Conservation (phyloP, 1,140 invertebrate species). For the Anagrus nilaparvatae region DNA sequence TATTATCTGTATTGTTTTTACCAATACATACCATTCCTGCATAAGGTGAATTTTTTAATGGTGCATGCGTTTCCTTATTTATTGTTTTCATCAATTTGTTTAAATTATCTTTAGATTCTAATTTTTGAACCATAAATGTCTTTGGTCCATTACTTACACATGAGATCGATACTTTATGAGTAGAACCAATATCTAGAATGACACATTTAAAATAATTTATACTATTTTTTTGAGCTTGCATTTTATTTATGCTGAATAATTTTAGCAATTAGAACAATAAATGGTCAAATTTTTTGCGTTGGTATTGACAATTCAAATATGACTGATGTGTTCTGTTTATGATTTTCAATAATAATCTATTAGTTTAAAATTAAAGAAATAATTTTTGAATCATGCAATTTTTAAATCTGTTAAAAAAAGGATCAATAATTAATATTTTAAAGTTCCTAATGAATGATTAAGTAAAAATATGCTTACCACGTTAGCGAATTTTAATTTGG, state of each 20-base stretch:
- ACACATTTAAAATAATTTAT: constrained; percentile 49
- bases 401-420: too few relatives aligned
- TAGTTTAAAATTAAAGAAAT: too few relatives aligned
- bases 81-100: constrained; percentile 57
- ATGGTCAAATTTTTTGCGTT: neutral
- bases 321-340: neutral
- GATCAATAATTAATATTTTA: too few relatives aligned
- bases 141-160: constrained; percentile 65
- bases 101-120: constrained; percentile 46
- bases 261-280: neutral
- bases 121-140: constrained; percentile 60
- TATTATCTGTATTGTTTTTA: constrained; percentile 50
- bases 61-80: constrained; percentile 39
- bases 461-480: too few relatives aligned
- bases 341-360: too few relatives aligned
- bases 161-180: constrained; percentile 58
- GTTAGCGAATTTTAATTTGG: too few relatives aligned
- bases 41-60: constrained; percentile 51
- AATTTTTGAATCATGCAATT: too few relatives aligned
- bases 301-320: neutral
- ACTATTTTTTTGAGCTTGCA: too few relatives aligned
- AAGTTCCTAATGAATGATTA: too few relatives aligned
- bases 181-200: constrained; percentile 46
- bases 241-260: too few relatives aligned
- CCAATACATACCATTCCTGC: constrained; percentile 63